Evolutionary conservation across 2,888 invertebrate genomes (phyloP).

Genomic region (Nephrocerus scutellatus): DNA sequence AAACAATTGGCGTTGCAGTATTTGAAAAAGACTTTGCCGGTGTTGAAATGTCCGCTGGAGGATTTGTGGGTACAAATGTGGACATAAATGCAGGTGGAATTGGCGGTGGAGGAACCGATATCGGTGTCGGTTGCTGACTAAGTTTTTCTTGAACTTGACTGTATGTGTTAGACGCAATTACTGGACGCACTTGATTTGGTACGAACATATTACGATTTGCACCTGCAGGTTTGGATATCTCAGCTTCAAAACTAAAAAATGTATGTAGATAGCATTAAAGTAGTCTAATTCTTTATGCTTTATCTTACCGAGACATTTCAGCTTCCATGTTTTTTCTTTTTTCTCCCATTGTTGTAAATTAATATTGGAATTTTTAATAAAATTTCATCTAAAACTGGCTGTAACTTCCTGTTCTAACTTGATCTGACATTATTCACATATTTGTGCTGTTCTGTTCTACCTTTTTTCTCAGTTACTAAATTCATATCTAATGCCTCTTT

Average conservation of each 20-base stretch:
- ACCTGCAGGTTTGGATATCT: slow-evolving; percentile 59
- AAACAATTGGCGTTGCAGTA: slow-evolving; percentile 51
- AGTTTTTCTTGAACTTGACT: slow-evolving; percentile 63
- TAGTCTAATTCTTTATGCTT: background rate
- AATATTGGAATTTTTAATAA: no score
- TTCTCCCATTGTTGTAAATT: slow-evolving; percentile 34
- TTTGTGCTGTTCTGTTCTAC: no score
- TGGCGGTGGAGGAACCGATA: slow-evolving; percentile 40
- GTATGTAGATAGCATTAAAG: slow-evolving; percentile 11
- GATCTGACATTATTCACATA: no score
- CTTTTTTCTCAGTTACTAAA: no score
- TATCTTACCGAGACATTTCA: slow-evolving; percentile 74
- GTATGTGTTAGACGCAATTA: slow-evolving; percentile 68
- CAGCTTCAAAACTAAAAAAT: slow-evolving; percentile 73
- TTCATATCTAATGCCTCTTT: no score
- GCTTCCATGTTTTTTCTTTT: slow-evolving; percentile 69
- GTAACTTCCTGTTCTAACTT: no score
- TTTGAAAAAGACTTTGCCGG: slow-evolving; percentile 19
- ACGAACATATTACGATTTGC: slow-evolving; percentile 46
- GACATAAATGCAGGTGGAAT: slow-evolving; percentile 45
- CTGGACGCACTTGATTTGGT: slow-evolving; percentile 53
- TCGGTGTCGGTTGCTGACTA: slow-evolving; percentile 48
- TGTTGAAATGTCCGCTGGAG: slow-evolving; percentile 13
- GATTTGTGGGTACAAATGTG: slow-evolving; percentile 43
- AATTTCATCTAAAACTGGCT: no score